Base-by-base conservation (phyloP, 2,113 vertebrate species). In the Chamaetylas fuelleborni region DNA sequence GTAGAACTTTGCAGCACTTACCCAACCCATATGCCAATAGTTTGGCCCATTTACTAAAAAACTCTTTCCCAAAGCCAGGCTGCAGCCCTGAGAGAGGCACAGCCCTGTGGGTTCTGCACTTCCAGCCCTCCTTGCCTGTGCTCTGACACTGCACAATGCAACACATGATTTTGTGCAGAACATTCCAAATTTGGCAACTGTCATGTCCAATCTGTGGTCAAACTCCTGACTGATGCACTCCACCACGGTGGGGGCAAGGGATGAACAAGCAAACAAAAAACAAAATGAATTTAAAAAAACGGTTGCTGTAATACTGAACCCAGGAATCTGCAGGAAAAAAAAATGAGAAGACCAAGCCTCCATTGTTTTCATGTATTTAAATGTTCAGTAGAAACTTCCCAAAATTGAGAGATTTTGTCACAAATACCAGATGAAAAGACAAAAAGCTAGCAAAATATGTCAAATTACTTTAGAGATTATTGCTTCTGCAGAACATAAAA, bases 101-200 rank as follows among this genome's bases (percentile, higher is more conserved):
- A 90, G 33, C 2, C 3, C 54, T 77, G 70, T 62, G 87, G 82
- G 87, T 34, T 82, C 85, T 94, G 90, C 54, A 40, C 85, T 73
- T 60, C 40, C 79, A 92, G 33, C 64, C 69, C 64, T 88, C 67
- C 67, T 33, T 28, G 47, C 73, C 78, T 71, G 23, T 1, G 16
- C 58, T 9, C 2, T 53, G 76, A 51, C 29, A 29, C 33, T 83
- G 71, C n/a, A 70, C 64, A 76, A 70, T 3, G 40, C 43, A 81
- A 80, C n/a, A 69, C 4, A n/a, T 57, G 81, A 95, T 76, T 83
- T 58, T 93, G 76, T 76, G 94, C 87, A 95, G 90, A 94, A 88
- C 82, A 4, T n/a, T 77, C 77, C 76, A 85, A 93, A 95, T 95
- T 94, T 85, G 82, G 87, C 72, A 96, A 93, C 80, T 94, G 90